Base-by-base conservation (phyloP, 2,113 vertebrate genomes). In the Lagopus leucura region DNA sequence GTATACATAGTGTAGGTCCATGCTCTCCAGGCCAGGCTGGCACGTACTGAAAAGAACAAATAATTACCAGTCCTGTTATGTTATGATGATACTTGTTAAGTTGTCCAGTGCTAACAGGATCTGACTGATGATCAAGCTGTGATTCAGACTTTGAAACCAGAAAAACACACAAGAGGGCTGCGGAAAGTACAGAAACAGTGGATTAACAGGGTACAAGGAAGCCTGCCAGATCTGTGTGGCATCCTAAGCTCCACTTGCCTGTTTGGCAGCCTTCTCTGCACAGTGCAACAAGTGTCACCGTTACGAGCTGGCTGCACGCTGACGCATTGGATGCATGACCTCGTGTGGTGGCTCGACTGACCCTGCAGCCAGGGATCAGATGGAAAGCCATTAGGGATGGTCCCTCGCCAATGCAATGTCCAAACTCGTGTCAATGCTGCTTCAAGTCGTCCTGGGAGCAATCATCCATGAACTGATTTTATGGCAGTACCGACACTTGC, bases 401-500 rank as follows among this genome's bases (percentile, higher is more conserved):
- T 91, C 81, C 94, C 83, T 91, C 42, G 94, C 94, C 88, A 93
- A 73, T 61, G 82, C 92, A 65, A 72, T 78, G 91, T 83, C 95
- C 89, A 92, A 69, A 61, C 85, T 88, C 48, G 69, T 63, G 90
- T 88, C 86, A 86, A 36, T 73, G 93, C 73, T 78, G 82, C 90
- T 93, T 90, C 27, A 28, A 94, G 91, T 88, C 90, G 90, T 66
- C 94, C 88, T 84, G 82, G 90, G 90, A 97, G 91, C 91, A 91
- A 88, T 94, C 91, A 88, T 86, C 94, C 93, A 50, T 95, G 88
- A 93, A 88, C 7, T 88, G 92, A 90, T 96, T 96, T 95, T 94
- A 94, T 83, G 76, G 82, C 89, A 75, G 61, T 58, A 80, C 80
- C 94, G 91, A 94, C 94, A 94, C 88, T 96, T 94, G 93, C 86